Evolutionary conservation across 2,797 vertebrate species (phyloP), one percentile per base, ranked within the genome.

Genomic region (Taenioides sp.): DNA sequence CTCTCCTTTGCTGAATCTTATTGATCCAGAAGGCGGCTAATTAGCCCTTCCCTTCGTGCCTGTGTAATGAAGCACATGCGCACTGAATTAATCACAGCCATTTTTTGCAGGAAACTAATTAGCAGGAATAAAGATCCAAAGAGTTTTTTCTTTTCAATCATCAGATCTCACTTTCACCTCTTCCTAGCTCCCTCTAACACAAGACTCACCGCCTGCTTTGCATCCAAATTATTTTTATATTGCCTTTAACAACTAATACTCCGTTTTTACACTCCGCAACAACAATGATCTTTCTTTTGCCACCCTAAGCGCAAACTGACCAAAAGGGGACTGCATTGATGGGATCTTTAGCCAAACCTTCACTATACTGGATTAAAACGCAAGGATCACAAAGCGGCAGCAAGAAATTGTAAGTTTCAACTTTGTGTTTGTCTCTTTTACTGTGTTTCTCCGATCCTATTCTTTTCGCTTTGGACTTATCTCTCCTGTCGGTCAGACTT

Each of bases 41-140:
- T 98, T 98, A 98, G 96, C 96, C 97, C 97, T 98, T 98, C 97
- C 96, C 97, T 97, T 97, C 97, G 97, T 98, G 97, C 97, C 97
- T 98, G 96, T 96, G 96, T 98, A 98, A 98, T 98, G 96, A 98
- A 97, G 97, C 97, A 98, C 97, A 98, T 97, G 97, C 96, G 97
- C 97, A 98, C 97, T 98, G 96, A 97, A 97, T 97, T 98, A 98
- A 98, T 98, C 97, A 96, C 95, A 98, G 96, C 97, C 97, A 98
- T 98, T 98, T 98, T 91, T 91, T 97, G 96, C 96, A 97, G 96
- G 97, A 98, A 98, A 98, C 96, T 98, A 98, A 98, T 97, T 98
- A 98, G 96, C 96, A 97, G 96, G 96, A 98, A 98, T 98, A 97
- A 98, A 98, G 97, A 97, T 98, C 97, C 96, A 97, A 97, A 97